Conservation (phyloP, 1,140 invertebrate species). For the Drosophila equinoxialis region DNA sequence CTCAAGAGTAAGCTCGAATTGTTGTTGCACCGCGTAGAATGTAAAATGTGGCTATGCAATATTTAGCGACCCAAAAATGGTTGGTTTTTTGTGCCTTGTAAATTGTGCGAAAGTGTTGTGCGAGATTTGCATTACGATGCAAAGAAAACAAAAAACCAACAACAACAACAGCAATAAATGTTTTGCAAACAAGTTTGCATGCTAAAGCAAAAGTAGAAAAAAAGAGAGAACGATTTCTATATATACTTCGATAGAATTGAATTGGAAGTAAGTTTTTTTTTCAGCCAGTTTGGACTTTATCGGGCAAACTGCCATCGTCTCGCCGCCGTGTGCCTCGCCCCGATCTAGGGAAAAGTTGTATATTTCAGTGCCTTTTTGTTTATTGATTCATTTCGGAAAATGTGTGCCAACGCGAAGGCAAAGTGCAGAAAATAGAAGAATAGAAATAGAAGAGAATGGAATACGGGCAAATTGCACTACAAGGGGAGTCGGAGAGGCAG, state of each 20-base stretch:
- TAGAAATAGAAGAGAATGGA: constrained; percentile 23
- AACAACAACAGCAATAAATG: constrained; percentile 33
- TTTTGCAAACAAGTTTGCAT: constrained; percentile 48
- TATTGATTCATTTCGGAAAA: constrained; percentile 63
- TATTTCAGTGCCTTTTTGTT: constrained; percentile 52
- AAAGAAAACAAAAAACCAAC: constrained; percentile 32
- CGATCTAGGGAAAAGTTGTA: background rate
- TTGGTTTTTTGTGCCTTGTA: constrained; percentile 1
- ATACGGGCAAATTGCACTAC: constrained; percentile 1
- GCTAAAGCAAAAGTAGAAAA: background rate
- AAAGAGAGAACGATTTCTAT: background rate
- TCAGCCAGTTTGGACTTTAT: constrained; percentile 14
- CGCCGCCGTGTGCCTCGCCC: background rate
- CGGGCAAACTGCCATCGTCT: background rate
- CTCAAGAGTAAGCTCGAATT: constrained; percentile 39
- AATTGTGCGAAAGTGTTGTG: constrained; percentile 16
- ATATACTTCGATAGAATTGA: background rate
- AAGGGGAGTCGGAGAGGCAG: background rate
- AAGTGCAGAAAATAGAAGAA: constrained; percentile 1
- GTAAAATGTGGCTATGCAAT: constrained; percentile 2
- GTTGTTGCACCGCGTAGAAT: constrained; percentile 12
- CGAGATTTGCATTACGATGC: constrained; percentile 37
- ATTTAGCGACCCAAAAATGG: constrained; percentile 17
- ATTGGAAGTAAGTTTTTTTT: constrained; percentile 9
- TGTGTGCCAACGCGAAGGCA: constrained; percentile 41